These are phyloP conservation scores for Lynx canadensis DNA, from an alignment of 2,113 vertebrate genomes.

Conservation along the genomic window DNA sequence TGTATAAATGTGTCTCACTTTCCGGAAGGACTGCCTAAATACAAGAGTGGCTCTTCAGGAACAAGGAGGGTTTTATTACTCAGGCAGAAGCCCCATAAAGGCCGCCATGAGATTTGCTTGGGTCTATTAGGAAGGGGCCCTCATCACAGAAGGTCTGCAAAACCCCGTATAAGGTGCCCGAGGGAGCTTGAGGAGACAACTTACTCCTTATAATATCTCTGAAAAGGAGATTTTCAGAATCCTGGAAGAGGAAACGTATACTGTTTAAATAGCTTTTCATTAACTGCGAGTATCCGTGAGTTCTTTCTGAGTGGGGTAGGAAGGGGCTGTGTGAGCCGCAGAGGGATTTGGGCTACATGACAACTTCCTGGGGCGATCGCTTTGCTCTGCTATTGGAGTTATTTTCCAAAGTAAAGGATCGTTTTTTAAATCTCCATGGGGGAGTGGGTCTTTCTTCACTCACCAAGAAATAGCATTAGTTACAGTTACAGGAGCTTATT, in stretches of 20 bases:
- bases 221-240: conserved; percentile 41
- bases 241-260: neutral
- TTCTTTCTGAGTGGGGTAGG: neutral
- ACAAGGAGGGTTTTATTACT: conserved; percentile 28
- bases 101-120: neutral
- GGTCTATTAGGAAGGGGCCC: neutral
- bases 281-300: neutral
- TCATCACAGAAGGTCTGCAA: neutral
- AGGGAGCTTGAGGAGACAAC: neutral
- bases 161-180: neutral
- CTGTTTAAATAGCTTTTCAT: conserved; percentile 53
- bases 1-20: neutral
- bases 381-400: conserved; percentile 1
- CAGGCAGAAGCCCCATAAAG: neutral
- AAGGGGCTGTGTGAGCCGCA: neutral
- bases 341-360: neutral
- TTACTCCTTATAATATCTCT: neutral
- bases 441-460: neutral
- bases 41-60: conserved; percentile 34
- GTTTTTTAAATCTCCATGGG: neutral
- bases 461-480: neutral
- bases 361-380: neutral
- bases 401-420: neutral
- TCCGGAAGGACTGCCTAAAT: neutral
- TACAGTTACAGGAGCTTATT: neutral